Base-by-base conservation (phyloP, 2,888 invertebrate species). In the Drosophila meridionalis region DNA sequence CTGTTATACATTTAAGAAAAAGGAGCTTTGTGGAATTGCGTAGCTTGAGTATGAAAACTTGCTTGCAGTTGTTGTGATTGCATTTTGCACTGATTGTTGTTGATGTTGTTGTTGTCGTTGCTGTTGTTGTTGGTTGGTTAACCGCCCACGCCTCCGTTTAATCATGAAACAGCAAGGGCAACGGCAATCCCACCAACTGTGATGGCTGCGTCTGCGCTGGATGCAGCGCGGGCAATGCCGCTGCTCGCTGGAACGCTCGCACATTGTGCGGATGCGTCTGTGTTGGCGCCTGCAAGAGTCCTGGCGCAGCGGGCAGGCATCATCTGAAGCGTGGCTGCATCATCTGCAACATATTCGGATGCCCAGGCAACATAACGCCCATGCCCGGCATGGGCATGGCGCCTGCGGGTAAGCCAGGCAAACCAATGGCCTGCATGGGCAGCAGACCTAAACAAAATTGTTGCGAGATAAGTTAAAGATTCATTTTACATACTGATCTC, bases 311-410 rank as follows among this genome's bases (percentile, higher is more conserved):
- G 32, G 89, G 71, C 81, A 90, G 78, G 94, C 95, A 96, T 97
- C 97, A 97, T 95, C 97, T 96, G 95, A 95, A 97, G 94, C 97
- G 96, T 85, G 97, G 97, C 94, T 96, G 96, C 97, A 97, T 96
- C 94, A 95, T 94, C 88, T 94, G 94, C 90, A 94, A 91, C 94
- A 95, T 94, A 26, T 89, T 86, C 32, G 92, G 93, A 76, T 92
- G 93, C 38, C 93, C 93, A 7, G 92, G 93, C 92, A 94, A 91
- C 94, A 95, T 93, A 65, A 94, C 94, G 90, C 93, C 92, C 93
- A 94, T 92, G 76, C 93, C 93, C 34, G 92, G 93, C 80, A 91
- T 92, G 0, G 79, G 82, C 91, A 93, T 89, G 53, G 91, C 92
- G n/a, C 82, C 81, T 8, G 89, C 81, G 3, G 87, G 90, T 34